These are phyloP conservation scores for Teleogryllus oceanicus DNA, from an alignment of 2,888 invertebrate genomes.

Conservation along the genomic window DNA sequence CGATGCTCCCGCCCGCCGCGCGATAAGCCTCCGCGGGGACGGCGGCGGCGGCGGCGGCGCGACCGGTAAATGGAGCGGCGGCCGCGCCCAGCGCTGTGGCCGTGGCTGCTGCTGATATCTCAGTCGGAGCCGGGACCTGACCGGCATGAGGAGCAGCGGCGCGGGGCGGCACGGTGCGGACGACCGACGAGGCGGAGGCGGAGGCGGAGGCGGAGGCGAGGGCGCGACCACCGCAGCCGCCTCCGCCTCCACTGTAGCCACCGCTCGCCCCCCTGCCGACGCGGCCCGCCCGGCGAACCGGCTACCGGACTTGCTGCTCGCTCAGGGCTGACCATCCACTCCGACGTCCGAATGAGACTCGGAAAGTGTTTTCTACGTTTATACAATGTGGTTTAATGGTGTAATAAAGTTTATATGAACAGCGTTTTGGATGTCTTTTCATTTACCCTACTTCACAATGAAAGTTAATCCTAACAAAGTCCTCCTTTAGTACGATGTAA, in stretches of 20 bases:
- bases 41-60: too few species aligned
- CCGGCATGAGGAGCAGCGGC: background rate
- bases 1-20: background rate
- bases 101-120: background rate
- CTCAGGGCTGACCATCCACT: background rate
- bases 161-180: background rate
- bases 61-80: too few species aligned
- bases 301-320: slow-evolving; percentile 18
- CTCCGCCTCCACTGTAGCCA: background rate
- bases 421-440: too few species aligned
- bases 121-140: background rate
- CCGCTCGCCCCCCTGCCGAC: background rate
- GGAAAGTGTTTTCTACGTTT: too few species aligned
- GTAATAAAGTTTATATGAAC: too few species aligned
- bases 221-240: background rate
- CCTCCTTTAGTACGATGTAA: too few species aligned
- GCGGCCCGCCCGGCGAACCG: background rate
- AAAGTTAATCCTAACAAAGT: too few species aligned
- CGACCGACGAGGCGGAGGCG: background rate
- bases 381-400: too few species aligned
- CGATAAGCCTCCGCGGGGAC: background rate
- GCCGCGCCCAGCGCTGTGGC: too few species aligned
- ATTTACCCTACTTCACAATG: too few species aligned
- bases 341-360: too few species aligned
- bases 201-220: background rate